A percentile compares a stretch with the other conserved stretches of the same genome.
phyloP scores from a whole-genome alignment of 2,888 invertebrate genomes.

The Octonoba sinensis region DNA sequence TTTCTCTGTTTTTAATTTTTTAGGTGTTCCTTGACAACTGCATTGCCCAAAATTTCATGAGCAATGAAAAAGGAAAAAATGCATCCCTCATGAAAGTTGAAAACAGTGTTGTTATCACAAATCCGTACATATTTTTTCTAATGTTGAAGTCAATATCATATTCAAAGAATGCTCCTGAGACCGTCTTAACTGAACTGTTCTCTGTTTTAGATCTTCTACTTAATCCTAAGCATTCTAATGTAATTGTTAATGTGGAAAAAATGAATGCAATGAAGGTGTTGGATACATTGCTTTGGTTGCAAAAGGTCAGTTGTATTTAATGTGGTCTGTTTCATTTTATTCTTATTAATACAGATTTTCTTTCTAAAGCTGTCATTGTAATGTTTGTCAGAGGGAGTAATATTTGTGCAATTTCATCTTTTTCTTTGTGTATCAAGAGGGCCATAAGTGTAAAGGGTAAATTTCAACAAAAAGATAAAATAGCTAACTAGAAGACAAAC shows the following conservation, averaged over 20 bases:
- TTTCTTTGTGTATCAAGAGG: too few relatives aligned
- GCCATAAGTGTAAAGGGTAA: too few relatives aligned
- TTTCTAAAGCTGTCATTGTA: too few relatives aligned
- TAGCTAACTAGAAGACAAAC: too few relatives aligned
- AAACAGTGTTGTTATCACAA: slow-evolving; percentile 23
- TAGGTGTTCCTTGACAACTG: slow-evolving; percentile 52
- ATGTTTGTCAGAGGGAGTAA: too few relatives aligned
- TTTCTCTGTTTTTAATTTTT: slow-evolving; percentile 2
- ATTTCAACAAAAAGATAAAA: too few relatives aligned
- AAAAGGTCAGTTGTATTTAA: slow-evolving; percentile 33
- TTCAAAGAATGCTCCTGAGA: slow-evolving; percentile 14
- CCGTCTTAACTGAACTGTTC: slow-evolving; percentile 23
- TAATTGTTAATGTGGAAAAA: slow-evolving; percentile 36
- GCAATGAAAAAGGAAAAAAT: slow-evolving; percentile 4
- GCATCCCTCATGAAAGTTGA: background rate
- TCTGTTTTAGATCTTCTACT: slow-evolving; percentile 22
- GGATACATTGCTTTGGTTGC: slow-evolving; percentile 34
- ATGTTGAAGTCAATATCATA: slow-evolving; percentile 43
- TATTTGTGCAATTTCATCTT: too few relatives aligned
- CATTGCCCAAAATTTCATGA: background rate
- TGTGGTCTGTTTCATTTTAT: background rate
- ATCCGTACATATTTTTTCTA: slow-evolving; percentile 44
- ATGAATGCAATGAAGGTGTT: slow-evolving; percentile 27
- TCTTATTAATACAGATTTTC: too few relatives aligned
- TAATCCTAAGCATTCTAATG: slow-evolving; percentile 33